Evolutionary conservation across 2,797 vertebrate species (phyloP), one percentile per base, ranked within the genome.

Genomic region (Anguilla pacifica): DNA sequence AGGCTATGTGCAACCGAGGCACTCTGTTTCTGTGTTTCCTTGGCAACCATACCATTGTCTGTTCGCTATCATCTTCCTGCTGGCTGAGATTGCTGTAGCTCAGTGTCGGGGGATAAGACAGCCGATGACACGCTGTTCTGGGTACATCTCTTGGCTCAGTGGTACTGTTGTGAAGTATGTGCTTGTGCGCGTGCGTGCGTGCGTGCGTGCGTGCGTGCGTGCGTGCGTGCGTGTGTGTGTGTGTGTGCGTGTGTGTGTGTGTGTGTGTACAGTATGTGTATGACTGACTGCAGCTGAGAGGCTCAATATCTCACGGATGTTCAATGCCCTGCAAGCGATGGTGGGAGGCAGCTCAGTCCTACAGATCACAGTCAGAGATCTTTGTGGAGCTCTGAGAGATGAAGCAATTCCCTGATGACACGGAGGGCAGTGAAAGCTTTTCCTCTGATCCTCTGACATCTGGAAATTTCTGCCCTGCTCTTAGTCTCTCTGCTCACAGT

Each of bases 361-460:
- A 46, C 88, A 88, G 92, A 94, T 95, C 94, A 87, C 94, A 94
- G 94, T 94, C 94, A 94, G 91, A 94, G 94, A 46, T 88, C 70
- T 79, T 64, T 79, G 64, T 53, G 83, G 25, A 81, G 70, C 87
- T 85, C n/a, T n/a, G 61, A 55, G 70, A 51, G 6, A 57, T 39
- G 74, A 72, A 53, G 49, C 35, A 49, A 28, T 79, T 85, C 83
- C 82, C 87, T 51, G 83, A 72, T 77, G 67, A 57, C 49, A 53
- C 53, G 57, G 70, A 43, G n/a, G 35, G 53, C 25, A 61, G 67
- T 22, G 53, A 57, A 35, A 31, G 67, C 83, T 49, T 57, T 86
- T 79, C 46, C 31, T 55, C 85, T 57, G 35, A 43, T 39, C 57
- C 15, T 19, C 61, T 49, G 59, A n/a, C 81, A 84, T 10, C 59